phyloP scores from a whole-genome alignment of 2,797 vertebrate species.

The Thunnus albacares region DNA sequence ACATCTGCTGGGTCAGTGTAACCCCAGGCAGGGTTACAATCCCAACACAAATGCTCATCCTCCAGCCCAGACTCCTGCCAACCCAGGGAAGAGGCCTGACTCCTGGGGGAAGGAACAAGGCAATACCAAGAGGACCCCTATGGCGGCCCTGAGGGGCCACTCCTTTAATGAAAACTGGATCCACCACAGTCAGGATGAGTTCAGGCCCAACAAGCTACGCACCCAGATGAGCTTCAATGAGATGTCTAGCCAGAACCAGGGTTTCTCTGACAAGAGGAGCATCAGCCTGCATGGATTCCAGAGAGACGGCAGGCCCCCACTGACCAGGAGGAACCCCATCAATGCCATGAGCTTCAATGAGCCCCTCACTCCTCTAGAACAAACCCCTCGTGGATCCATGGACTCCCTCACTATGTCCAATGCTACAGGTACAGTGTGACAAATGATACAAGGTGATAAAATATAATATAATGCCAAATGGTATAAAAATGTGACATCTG shows the following conservation, averaged over 20 bases:
- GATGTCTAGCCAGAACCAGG: constrained; percentile 92
- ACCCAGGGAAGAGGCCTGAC: constrained; percentile 87
- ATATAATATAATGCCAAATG: background rate
- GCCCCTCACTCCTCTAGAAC: constrained; percentile 93
- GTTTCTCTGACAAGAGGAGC: constrained; percentile 91
- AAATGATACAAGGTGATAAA: no score
- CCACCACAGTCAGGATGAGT: constrained; percentile 95
- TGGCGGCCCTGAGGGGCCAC: constrained; percentile 92
- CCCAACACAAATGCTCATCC: constrained; percentile 86
- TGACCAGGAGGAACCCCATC: constrained; percentile 94
- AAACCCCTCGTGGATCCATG: constrained; percentile 95
- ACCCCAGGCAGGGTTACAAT: constrained; percentile 92
- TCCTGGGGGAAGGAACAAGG: constrained; percentile 94
- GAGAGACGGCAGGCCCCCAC: constrained; percentile 89
- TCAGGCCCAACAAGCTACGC: constrained; percentile 92
- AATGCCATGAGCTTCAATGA: constrained; percentile 94
- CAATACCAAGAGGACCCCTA: constrained; percentile 92
- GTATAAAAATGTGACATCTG: constrained; percentile 32
- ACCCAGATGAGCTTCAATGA: constrained; percentile 99
- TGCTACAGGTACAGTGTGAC: constrained; percentile 89
- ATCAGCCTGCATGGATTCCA: constrained; percentile 95
- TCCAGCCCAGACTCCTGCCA: constrained; percentile 79
- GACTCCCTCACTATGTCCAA: constrained; percentile 96
- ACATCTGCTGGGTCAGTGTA: constrained; percentile 94
- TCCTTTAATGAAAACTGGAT: constrained; percentile 94